These are phyloP conservation scores for Drosophila eohydei DNA, from an alignment of 2,888 invertebrate species.

Conservation along the genomic window DNA sequence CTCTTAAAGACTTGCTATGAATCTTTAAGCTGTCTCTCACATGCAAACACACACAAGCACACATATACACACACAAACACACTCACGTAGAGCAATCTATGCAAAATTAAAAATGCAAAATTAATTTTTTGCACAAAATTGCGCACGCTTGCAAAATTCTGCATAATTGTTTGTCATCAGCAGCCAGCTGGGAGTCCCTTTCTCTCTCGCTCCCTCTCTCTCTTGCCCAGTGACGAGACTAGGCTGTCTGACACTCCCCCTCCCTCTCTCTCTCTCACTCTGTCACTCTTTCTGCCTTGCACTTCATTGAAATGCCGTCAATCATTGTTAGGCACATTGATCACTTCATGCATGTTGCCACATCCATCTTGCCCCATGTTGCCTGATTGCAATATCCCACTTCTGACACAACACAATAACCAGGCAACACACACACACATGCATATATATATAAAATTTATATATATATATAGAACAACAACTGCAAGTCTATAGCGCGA, in stretches of 20 bases:
- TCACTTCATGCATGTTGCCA: slow-evolving; percentile 66
- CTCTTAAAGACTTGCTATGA: slow-evolving; percentile 37
- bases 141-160: slow-evolving; percentile 83
- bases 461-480: slow-evolving; percentile 21
- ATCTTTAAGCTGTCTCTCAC: slow-evolving; percentile 50
- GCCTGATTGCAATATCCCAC: slow-evolving; percentile 70
- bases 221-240: neutral
- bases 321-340: slow-evolving; percentile 77
- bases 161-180: slow-evolving; percentile 82
- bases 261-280: neutral
- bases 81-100: slow-evolving; percentile 4
- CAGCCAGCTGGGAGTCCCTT: slow-evolving; percentile 12
- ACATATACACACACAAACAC: slow-evolving; percentile 3
- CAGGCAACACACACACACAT: slow-evolving; percentile 31
- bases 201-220: neutral
- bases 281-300: neutral
- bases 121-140: slow-evolving; percentile 76
- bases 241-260: neutral
- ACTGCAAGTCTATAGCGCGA: slow-evolving; percentile 62
- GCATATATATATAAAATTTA: neutral
- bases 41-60: neutral
- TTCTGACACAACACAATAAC: slow-evolving; percentile 65
- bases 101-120: slow-evolving; percentile 81
- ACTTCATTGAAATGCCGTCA: slow-evolving; percentile 71
- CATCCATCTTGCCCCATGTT: slow-evolving; percentile 46